Evolutionary conservation across 1,140 invertebrate species (phyloP).

Genomic region (Lamellibrachia luymesi): DNA sequence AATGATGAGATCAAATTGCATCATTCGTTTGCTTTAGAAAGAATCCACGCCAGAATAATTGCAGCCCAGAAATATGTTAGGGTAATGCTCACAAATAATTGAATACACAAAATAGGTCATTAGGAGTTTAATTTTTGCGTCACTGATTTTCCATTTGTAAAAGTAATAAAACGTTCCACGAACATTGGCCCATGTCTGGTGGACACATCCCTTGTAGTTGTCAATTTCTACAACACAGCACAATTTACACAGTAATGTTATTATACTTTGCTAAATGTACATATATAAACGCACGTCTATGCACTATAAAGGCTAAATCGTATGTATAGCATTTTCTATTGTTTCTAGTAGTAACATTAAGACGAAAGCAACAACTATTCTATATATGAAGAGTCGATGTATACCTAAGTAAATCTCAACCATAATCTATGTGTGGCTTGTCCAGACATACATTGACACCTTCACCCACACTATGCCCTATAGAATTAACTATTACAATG

Average conservation of each 20-base stretch:
- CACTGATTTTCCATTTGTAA: not conserved
- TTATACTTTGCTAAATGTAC: not conserved
- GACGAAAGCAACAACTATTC: not conserved
- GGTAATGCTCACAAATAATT: too few species aligned
- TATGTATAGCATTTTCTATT: too few species aligned
- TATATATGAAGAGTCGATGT: not conserved
- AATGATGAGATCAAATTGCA: too few species aligned
- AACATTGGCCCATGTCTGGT: not conserved
- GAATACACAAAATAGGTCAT: not conserved
- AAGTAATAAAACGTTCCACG: not conserved
- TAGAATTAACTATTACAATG: too few species aligned
- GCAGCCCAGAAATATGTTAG: too few species aligned
- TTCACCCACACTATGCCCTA: too few species aligned
- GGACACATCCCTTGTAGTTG: not conserved
- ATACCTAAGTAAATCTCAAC: not conserved
- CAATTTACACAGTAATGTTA: not conserved
- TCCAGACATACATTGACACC: too few species aligned
- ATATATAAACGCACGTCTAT: not conserved
- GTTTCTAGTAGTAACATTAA: too few species aligned
- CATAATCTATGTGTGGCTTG: too few species aligned
- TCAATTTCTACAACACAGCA: not conserved
- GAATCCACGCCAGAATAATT: too few species aligned
- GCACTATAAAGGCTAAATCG: not conserved
- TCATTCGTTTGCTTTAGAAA: too few species aligned
- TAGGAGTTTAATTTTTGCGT: not conserved